These are phyloP conservation scores for Aporrectodea caliginosa DNA, from an alignment of 1,140 invertebrate species.

Conservation along the genomic window DNA sequence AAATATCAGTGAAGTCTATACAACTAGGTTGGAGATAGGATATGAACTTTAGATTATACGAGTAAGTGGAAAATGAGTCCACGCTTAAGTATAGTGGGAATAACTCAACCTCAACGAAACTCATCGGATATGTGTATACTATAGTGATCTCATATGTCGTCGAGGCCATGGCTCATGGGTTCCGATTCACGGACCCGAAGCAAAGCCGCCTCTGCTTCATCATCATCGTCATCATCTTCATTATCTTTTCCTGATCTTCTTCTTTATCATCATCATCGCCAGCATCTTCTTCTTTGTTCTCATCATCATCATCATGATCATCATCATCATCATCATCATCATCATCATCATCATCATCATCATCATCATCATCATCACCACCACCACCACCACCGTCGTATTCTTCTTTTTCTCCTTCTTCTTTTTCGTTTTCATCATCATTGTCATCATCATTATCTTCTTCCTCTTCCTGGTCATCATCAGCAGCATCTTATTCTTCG, in stretches of 20 bases:
- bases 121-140: too few relatives aligned
- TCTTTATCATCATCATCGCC: constrained; percentile 9
- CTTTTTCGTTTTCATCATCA: too few relatives aligned
- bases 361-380: constrained; percentile 23
- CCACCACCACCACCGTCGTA: constrained; percentile 15
- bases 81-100: too few relatives aligned
- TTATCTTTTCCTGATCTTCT: background rate
- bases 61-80: too few relatives aligned
- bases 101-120: too few relatives aligned
- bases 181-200: background rate
- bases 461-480: constrained; percentile 11
- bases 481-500: too few relatives aligned
- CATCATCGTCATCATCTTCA: too few relatives aligned
- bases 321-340: constrained; percentile 7
- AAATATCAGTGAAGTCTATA: too few relatives aligned
- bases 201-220: background rate
- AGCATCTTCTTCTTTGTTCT: background rate
- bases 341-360: constrained; percentile 23
- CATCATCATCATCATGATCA: constrained; percentile 8
- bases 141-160: too few relatives aligned
- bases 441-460: constrained; percentile 25
- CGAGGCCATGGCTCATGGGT: background rate
- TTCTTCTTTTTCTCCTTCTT: too few relatives aligned
- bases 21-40: too few relatives aligned
- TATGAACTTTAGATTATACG: too few relatives aligned